These are phyloP conservation scores for Drosophila demipolita DNA, from an alignment of 2,888 invertebrate species.

Conservation along the genomic window DNA sequence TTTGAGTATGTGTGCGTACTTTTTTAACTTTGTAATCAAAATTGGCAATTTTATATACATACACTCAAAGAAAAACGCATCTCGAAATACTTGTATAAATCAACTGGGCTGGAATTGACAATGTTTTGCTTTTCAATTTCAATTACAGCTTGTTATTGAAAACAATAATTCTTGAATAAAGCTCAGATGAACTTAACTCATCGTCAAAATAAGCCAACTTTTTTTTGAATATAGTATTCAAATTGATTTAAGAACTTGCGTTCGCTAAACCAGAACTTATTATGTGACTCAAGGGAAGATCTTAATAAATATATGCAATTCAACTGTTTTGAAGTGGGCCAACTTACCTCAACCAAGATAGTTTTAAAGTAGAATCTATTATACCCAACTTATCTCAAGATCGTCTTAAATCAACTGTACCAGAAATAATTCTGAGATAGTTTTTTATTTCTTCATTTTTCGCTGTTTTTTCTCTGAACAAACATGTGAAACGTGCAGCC, in stretches of 20 bases:
- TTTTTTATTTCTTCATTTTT: too few species aligned
- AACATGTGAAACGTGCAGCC: conserved; percentile 52
- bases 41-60: conserved; percentile 3
- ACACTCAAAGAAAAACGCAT: background rate
- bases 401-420: background rate
- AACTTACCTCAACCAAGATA: background rate
- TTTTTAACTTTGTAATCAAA: conserved; percentile 9
- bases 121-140: background rate
- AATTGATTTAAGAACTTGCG: background rate
- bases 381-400: background rate
- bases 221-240: too few species aligned
- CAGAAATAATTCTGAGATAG: background rate
- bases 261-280: background rate
- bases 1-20: conserved; percentile 5
- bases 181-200: background rate
- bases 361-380: background rate
- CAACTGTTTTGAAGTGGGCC: background rate
- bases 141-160: background rate
- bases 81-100: background rate
- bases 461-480: background rate
- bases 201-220: too few species aligned
- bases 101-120: background rate
- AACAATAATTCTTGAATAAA: background rate
- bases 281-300: background rate
- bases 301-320: background rate